phyloP scores from a whole-genome alignment of 2,797 vertebrate genomes.

The Sandelia bainsii region DNA sequence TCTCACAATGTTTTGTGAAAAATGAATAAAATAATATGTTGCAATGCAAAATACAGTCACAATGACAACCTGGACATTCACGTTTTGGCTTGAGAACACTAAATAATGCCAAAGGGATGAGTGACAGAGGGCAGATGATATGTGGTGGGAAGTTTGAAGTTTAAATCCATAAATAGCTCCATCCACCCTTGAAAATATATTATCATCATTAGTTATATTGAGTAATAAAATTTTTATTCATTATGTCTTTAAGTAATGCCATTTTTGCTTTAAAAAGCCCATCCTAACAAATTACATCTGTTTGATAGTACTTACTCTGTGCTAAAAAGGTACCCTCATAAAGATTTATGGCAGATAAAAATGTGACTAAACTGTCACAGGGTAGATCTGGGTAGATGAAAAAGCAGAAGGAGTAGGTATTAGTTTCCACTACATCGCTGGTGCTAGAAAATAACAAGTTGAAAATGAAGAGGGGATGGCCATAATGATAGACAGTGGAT shows the following conservation, averaged over 20 bases:
- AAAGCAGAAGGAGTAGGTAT: constrained; percentile 18
- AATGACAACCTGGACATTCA: constrained; percentile 51
- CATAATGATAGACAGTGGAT: background rate
- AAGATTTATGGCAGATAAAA: constrained; percentile 68
- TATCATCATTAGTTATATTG: constrained; percentile 55
- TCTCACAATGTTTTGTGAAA: constrained; percentile 43
- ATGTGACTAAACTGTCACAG: constrained; percentile 47
- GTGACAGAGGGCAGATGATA: constrained; percentile 58
- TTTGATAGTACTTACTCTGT: constrained; percentile 38
- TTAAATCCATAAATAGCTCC: constrained; percentile 61
- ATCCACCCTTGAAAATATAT: constrained; percentile 53
- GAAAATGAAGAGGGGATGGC: constrained; percentile 16
- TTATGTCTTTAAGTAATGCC: constrained; percentile 57
- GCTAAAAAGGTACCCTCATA: constrained; percentile 51
- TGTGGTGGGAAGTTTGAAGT: constrained; percentile 29
- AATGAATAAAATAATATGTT: constrained; percentile 35
- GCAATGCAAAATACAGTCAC: constrained; percentile 49
- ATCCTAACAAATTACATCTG: constrained; percentile 47
- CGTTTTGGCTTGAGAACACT: constrained; percentile 57
- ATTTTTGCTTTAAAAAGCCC: constrained; percentile 35
- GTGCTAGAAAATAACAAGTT: constrained; percentile 16
- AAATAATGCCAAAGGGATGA: constrained; percentile 53
- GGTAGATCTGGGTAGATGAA: constrained; percentile 38
- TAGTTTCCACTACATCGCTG: constrained; percentile 4
- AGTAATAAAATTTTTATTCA: constrained; percentile 59